A percentile compares a stretch with the other conserved stretches of the same genome.
Conservation (phyloP, 2,888 invertebrate species). For the Macrophya annulata region DNA sequence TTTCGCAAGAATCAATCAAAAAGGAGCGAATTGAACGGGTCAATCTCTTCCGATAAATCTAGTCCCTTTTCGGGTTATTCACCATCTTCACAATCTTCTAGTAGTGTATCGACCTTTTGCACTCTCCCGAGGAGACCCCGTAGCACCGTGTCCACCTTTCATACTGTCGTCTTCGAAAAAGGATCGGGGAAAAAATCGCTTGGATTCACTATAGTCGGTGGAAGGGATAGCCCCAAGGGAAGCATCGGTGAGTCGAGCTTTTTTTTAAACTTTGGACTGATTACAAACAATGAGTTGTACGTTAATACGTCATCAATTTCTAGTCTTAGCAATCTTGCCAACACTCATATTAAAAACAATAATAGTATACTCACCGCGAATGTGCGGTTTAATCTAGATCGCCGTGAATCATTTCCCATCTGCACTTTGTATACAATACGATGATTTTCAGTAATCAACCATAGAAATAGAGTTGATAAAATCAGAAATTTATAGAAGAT, state of each 20-base stretch:
- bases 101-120: slow-evolving; percentile 85
- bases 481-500: slow-evolving; percentile 39
- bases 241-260: slow-evolving; percentile 82
- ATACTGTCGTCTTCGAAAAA: slow-evolving; percentile 89
- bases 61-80: slow-evolving; percentile 58
- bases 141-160: slow-evolving; percentile 86
- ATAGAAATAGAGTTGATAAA: not conserved
- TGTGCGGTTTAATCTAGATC: slow-evolving; percentile 20
- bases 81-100: slow-evolving; percentile 62
- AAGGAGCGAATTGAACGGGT: slow-evolving; percentile 70
- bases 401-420: slow-evolving; percentile 11
- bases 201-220: slow-evolving; percentile 95
- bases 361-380: not conserved
- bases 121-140: slow-evolving; percentile 87
- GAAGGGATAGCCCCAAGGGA: slow-evolving; percentile 91
- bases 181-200: slow-evolving; percentile 91
- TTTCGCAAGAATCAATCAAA: slow-evolving; percentile 75
- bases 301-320: not conserved
- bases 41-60: slow-evolving; percentile 70
- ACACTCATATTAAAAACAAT: not conserved
- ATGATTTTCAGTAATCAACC: not conserved
- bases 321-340: not conserved
- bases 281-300: not conserved
- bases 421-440: not conserved
- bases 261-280: not conserved